Evolutionary conservation across 92 coral and sea anemone species (phyloP).

Genomic region (Micromussa lordhowensis): DNA sequence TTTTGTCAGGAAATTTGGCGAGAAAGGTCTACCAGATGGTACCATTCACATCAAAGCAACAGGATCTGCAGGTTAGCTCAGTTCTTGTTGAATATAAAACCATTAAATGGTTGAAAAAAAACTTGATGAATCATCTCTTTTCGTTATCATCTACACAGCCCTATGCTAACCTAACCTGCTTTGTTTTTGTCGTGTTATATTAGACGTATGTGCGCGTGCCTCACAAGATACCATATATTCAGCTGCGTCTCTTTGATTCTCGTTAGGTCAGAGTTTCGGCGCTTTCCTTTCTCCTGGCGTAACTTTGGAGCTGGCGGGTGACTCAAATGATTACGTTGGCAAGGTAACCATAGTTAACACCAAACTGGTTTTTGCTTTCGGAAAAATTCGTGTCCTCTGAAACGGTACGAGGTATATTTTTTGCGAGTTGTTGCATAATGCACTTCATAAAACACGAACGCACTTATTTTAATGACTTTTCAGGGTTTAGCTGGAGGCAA

Average conservation of each 20-base stretch:
- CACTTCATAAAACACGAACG: not conserved
- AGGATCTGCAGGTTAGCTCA: slow-evolving; percentile 88
- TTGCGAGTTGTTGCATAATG: not conserved
- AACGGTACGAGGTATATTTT: not conserved
- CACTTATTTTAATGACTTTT: not conserved
- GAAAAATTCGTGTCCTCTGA: not conserved
- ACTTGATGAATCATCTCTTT: not conserved
- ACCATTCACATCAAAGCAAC: slow-evolving; percentile 84
- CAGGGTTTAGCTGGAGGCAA: slow-evolving; percentile 95
- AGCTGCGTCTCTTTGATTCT: not conserved
- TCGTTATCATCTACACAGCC: too few species aligned
- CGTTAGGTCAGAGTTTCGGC: slow-evolving; percentile 95
- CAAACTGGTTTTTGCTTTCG: not conserved
- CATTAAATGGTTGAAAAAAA: not conserved
- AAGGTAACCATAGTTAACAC: slow-evolving; percentile 63
- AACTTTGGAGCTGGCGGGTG: slow-evolving; percentile 94
- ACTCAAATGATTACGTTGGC: slow-evolving; percentile 97
- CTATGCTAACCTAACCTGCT: not conserved
- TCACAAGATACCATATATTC: not conserved
- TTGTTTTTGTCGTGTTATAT: too few species aligned
- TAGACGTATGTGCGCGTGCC: not conserved
- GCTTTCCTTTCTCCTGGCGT: slow-evolving; percentile 93
- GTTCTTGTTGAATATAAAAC: too few species aligned
- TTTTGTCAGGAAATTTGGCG: slow-evolving; percentile 74
- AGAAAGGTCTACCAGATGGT: slow-evolving; percentile 87